Evolutionary conservation across 2,113 vertebrate species (phyloP), one percentile per base, ranked within the genome.

Genomic region (Anthoscopus minutus): DNA sequence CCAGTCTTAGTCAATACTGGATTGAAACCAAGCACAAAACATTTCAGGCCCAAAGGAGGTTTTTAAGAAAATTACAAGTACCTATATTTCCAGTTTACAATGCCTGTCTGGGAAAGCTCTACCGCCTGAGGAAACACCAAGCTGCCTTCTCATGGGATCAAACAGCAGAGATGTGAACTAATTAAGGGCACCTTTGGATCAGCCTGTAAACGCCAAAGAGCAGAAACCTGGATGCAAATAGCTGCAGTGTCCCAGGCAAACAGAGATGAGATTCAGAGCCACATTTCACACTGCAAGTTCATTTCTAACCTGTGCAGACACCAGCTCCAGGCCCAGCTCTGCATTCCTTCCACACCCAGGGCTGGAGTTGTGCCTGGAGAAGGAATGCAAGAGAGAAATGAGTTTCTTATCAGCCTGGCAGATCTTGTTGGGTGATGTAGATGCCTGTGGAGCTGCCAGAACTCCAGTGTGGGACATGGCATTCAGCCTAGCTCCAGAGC

Each of bases 1-100:
- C 95, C 92, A 96, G 89, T 37, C 81, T 89, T 89, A 93, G 93
- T 97, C 69, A 90, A 87, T 38, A 93, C 66, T 96, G 94, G 92
- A 96, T 24, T 86, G 94, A 93, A 95, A 96, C 87, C 96, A 97
- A 97, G 86, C 83, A 91, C 81, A 89, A 81, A 78, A 64, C 47
- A 80, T 92, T 88, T 88, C 82, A 86, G 66, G 76, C 88, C 88
- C 88, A 92, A 83, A 96, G 93, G 94, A 91, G 67, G 23, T 60
- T 93, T 92, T 90, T 2, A 94, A 88, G 92, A 78, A 89, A 92
- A 96, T 58, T 48, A 2, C 78, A 89, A 92, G 89, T 40, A 78
- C 67, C 89, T 88, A 83, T 64, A 93, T 73, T 88, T 94, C 74
- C 76, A 78, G 72, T 86, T 96, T 81, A 62, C 87, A 89, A 1